A percentile compares a stretch with the other conserved stretches of the same genome.
Evolutionary conservation across 2,888 invertebrate species (phyloP).

Genomic region (Drosophila mulleri): DNA sequence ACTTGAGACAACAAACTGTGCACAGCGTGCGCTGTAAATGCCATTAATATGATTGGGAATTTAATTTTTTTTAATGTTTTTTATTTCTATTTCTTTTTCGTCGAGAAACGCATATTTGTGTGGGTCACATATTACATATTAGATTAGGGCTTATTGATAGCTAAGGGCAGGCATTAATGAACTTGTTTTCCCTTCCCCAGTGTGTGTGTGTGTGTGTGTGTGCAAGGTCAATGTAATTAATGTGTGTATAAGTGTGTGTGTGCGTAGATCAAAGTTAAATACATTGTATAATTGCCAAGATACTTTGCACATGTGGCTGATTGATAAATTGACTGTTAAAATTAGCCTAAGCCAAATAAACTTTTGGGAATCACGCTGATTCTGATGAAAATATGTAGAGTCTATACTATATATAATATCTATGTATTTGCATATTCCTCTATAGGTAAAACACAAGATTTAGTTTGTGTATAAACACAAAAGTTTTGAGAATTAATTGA

Average conservation of each 20-base stretch:
- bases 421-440: no score
- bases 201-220: conserved; percentile 1
- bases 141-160: conserved; percentile 60
- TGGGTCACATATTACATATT: conserved; percentile 63
- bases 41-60: conserved; percentile 51
- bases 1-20: conserved; percentile 56
- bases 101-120: conserved; percentile 37
- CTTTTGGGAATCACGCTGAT: neutral
- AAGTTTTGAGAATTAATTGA: neutral
- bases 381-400: neutral
- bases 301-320: conserved; percentile 51
- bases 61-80: conserved; percentile 5
- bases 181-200: conserved; percentile 49
- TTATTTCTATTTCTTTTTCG: conserved; percentile 16
- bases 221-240: conserved; percentile 57
- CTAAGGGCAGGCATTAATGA: conserved; percentile 45
- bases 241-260: conserved; percentile 10
- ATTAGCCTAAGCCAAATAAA: conserved; percentile 10
- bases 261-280: conserved; percentile 16
- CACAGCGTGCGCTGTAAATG: conserved; percentile 56
- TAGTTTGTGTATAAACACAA: conserved; percentile 11
- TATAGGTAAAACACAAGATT: conserved; percentile 18
- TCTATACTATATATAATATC: no score
- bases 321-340: conserved; percentile 50
- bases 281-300: conserved; percentile 18